These are phyloP conservation scores for Dipodomys spectabilis DNA, from an alignment of 2,113 vertebrate genomes.

Conservation along the genomic window DNA sequence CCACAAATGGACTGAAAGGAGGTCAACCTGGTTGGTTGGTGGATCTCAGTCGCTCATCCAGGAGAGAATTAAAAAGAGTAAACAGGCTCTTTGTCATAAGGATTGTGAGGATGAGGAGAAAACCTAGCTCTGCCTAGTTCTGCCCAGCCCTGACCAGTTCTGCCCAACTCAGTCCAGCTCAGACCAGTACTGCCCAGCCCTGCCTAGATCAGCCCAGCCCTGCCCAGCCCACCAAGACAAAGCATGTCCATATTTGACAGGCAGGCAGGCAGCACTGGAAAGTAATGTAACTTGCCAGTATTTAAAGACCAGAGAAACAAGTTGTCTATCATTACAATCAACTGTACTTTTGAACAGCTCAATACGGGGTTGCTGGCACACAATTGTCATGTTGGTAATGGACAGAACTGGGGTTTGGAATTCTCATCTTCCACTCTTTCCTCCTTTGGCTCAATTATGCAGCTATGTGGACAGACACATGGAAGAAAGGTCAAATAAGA, in stretches of 20 bases:
- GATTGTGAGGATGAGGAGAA: not conserved
- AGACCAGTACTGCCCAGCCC: no score
- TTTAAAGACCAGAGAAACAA: slow-evolving; percentile 1
- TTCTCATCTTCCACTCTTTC: not conserved
- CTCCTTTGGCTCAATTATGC: not conserved
- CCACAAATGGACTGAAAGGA: not conserved
- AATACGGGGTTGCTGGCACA: not conserved
- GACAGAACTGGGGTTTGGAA: not conserved
- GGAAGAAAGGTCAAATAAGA: not conserved
- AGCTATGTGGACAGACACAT: not conserved
- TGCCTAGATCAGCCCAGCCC: no score
- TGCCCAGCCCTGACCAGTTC: no score
- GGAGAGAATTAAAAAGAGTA: slow-evolving; percentile 38
- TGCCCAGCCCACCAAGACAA: not conserved
- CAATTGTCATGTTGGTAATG: not conserved
- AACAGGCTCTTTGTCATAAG: not conserved
- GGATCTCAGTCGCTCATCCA: not conserved
- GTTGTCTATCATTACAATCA: not conserved
- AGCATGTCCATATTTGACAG: not conserved
- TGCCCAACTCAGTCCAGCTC: no score
- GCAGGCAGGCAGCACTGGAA: not conserved
- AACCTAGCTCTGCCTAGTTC: not conserved
- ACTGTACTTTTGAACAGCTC: not conserved
- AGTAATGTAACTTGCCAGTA: not conserved
- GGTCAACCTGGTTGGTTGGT: not conserved